A percentile compares a stretch with the other conserved stretches of the same genome.
Evolutionary conservation across 1,140 invertebrate species (phyloP).

Genomic region (Vollenhovia emeryi): DNA sequence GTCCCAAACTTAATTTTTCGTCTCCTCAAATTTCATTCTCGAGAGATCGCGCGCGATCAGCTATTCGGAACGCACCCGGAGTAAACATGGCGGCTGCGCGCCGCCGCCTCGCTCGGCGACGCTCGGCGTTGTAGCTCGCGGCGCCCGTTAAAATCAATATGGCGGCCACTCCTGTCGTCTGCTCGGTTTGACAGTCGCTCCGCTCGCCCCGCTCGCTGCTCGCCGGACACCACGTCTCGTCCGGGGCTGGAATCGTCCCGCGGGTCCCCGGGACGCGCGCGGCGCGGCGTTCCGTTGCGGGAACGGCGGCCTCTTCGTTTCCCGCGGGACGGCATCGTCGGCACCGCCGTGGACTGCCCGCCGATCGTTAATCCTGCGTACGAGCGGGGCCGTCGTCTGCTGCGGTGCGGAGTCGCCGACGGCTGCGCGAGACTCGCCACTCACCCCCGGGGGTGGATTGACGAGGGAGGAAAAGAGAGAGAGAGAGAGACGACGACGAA

Average conservation of each 20-base stretch:
- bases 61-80: too few species aligned
- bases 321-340: not conserved
- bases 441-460: not conserved
- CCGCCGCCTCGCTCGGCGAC: not conserved
- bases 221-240: not conserved
- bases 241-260: not conserved
- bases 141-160: slow-evolving; percentile 39
- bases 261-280: not conserved
- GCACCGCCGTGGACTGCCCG: not conserved
- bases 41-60: too few species aligned
- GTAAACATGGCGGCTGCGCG: not conserved
- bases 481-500: not conserved
- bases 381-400: slow-evolving; percentile 50
- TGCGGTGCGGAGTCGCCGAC: slow-evolving; percentile 16
- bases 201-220: not conserved
- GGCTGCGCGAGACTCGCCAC: slow-evolving; percentile 60
- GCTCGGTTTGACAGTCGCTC: slow-evolving; percentile 66
- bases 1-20: too few species aligned
- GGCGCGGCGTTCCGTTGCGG: not conserved
- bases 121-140: not conserved
- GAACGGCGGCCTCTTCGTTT: not conserved
- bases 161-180: slow-evolving; percentile 61
- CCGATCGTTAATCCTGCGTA: not conserved
- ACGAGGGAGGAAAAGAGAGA: not conserved
- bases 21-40: not conserved